These are phyloP conservation scores for Rhyacophila evoluta DNA, from an alignment of 2,888 invertebrate species.

Conservation along the genomic window DNA sequence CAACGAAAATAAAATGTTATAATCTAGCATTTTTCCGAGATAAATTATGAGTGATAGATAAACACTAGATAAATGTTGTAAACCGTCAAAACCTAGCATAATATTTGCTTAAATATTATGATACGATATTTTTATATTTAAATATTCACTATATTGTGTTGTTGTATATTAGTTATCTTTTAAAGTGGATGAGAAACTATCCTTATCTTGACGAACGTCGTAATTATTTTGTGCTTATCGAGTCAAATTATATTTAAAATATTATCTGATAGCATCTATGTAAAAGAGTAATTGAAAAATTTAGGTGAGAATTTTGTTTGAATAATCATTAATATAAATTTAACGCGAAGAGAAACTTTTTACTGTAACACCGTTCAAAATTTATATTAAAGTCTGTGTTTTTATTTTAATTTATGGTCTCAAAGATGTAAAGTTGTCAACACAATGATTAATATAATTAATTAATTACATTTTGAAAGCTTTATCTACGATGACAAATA, in stretches of 20 bases:
- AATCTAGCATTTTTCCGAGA: neutral
- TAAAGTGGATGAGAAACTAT: slow-evolving; percentile 10
- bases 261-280: neutral
- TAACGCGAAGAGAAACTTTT: too few species aligned
- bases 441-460: too few species aligned
- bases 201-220: neutral
- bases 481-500: too few species aligned
- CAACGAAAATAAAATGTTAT: neutral
- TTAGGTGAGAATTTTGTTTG: neutral
- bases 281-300: neutral
- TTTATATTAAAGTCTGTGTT: too few species aligned
- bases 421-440: too few species aligned
- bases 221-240: neutral
- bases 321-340: neutral
- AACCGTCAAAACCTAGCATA: neutral
- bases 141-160: neutral
- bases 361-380: too few species aligned
- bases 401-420: too few species aligned
- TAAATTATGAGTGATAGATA: neutral
- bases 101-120: neutral
- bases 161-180: neutral
- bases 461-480: too few species aligned
- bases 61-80: neutral
- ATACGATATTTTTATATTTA: neutral
- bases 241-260: neutral